These are phyloP conservation scores for Drosophila affinis DNA, from an alignment of 2,888 invertebrate species.

Conservation along the genomic window DNA sequence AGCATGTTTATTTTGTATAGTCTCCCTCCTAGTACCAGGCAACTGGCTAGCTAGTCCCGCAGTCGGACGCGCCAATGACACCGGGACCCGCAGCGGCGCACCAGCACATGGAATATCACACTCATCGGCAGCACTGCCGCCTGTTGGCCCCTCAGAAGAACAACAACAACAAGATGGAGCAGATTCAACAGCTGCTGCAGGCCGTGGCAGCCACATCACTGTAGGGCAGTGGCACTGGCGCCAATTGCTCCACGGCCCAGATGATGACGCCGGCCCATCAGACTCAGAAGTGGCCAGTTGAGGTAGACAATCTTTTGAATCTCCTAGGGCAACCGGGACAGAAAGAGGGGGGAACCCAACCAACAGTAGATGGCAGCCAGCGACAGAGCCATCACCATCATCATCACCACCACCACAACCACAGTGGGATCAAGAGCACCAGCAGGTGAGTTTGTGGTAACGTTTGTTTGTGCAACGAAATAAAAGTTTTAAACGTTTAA, in stretches of 20 bases:
- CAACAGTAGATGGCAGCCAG: constrained; percentile 7
- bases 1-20: no score
- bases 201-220: constrained; percentile 67
- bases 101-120: constrained; percentile 91
- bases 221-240: constrained; percentile 53
- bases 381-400: constrained; percentile 28
- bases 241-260: constrained; percentile 62
- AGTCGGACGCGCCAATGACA: no score
- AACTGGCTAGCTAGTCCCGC: no score
- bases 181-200: constrained; percentile 70
- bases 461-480: neutral
- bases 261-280: constrained; percentile 62
- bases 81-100: no score
- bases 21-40: no score
- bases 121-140: constrained; percentile 88
- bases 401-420: constrained; percentile 43
- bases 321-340: constrained; percentile 47
- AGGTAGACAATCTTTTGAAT: constrained; percentile 60
- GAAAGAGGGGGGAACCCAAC: constrained; percentile 16
- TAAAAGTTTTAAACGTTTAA: neutral
- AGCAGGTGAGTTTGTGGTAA: constrained; percentile 64
- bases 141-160: constrained; percentile 82
- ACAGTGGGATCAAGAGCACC: constrained; percentile 66
- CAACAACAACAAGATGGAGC: constrained; percentile 57
- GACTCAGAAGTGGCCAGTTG: constrained; percentile 63